These are phyloP conservation scores for Frieseomelitta varia DNA, from an alignment of 1,140 invertebrate species.

Conservation along the genomic window DNA sequence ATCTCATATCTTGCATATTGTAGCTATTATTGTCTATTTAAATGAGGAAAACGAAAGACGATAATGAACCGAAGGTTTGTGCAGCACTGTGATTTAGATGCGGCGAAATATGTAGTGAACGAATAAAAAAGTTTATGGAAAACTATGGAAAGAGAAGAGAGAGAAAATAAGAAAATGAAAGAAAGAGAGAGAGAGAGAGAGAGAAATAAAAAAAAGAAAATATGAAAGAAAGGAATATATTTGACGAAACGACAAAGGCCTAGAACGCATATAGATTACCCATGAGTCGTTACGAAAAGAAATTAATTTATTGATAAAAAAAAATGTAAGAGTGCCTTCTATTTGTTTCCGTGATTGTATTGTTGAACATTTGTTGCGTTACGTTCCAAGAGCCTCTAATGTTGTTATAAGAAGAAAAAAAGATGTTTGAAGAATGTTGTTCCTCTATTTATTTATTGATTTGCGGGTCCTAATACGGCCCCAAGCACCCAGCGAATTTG, in stretches of 20 bases:
- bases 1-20: slow-evolving; percentile 78
- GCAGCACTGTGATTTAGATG: slow-evolving; percentile 43
- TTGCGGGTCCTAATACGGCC: slow-evolving; percentile 59
- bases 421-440: slow-evolving; percentile 78
- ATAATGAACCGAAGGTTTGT: slow-evolving; percentile 47
- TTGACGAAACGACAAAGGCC: slow-evolving; percentile 67
- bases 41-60: slow-evolving; percentile 56
- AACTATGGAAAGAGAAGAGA: not conserved
- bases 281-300: slow-evolving; percentile 73
- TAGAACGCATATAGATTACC: slow-evolving; percentile 67
- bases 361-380: slow-evolving; percentile 80
- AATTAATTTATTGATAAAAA: slow-evolving; percentile 77
- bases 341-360: slow-evolving; percentile 81
- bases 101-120: slow-evolving; percentile 39
- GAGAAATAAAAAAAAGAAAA: slow-evolving; percentile 13
- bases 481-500: slow-evolving; percentile 70
- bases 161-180: not conserved
- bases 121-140: slow-evolving; percentile 24
- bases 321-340: slow-evolving; percentile 81
- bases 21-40: slow-evolving; percentile 77
- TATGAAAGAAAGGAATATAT: slow-evolving; percentile 3
- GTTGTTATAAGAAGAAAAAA: slow-evolving; percentile 78
- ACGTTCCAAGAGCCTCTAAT: slow-evolving; percentile 81
- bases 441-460: slow-evolving; percentile 80
- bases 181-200: not conserved